Evolutionary conservation across 1,140 invertebrate genomes (phyloP), one percentile per base, ranked within the genome.

Genomic region (Fopius arisanus): DNA sequence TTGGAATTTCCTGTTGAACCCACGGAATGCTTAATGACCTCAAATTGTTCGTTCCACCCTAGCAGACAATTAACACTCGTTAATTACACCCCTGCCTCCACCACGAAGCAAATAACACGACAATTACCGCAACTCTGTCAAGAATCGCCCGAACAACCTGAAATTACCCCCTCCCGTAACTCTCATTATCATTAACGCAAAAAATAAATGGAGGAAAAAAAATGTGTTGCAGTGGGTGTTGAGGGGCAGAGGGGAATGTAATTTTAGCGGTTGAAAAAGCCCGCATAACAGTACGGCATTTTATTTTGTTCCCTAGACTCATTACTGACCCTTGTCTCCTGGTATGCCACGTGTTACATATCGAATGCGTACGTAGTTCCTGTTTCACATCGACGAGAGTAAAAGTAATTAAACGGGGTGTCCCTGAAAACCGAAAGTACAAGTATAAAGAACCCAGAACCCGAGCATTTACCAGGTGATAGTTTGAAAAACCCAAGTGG

Each of bases 361-460:
- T 37, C 29, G 41, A 67, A 40, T 67, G 54, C 48, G 19, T 72
- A 75, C n/a, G 26, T 33, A 72, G 71, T 73, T 73, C 48, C 71
- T 73, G 65, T 73, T 73, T 67, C 63, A 67, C 63, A 73, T 73
- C 26, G 48, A 67, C 63, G 78, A 78, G 74, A 77, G 78, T 77
- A 79, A 79, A 75, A 79, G 76, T 79, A 75, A 75, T 41, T 48
- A 73, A 71, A 75, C 72, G 72, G 31, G 19, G 31, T 67, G 76
- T 78, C 78, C 76, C 76, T 79, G 78, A 79, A 79, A 79, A 79
- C 54, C 54, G 76, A 79, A 79, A 79, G 78, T 79, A 74, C 37
- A 28, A 12, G 7, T 66, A 68, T 31, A 19, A 16, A 16, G 26
- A 23, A 41, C 7, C 9, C n/a, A n/a, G n/a, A n/a, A n/a, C 14